phyloP scores from a whole-genome alignment of 2,888 invertebrate species.

The Lacanobia oleracea region DNA sequence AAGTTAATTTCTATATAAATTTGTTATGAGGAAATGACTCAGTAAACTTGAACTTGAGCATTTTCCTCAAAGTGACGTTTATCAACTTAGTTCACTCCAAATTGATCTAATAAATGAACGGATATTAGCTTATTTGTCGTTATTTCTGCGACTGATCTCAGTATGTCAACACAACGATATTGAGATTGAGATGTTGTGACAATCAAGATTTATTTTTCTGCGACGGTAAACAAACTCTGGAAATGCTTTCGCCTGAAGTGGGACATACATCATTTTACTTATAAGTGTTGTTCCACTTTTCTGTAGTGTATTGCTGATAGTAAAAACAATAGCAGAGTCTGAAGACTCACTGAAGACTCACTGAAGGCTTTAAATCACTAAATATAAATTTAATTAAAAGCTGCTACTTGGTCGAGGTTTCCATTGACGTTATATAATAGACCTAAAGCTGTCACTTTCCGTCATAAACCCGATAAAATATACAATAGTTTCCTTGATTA shows the following conservation, averaged over 20 bases:
- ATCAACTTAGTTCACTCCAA: conserved; percentile 10
- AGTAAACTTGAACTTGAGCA: conserved; percentile 17
- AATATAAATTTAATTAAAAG: background rate
- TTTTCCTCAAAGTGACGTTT: conserved; percentile 27
- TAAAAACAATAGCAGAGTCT: conserved; percentile 1
- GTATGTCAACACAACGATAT: conserved; percentile 14
- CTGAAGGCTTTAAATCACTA: too few relatives aligned
- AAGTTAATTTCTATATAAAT: conserved; percentile 26
- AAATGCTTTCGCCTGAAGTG: conserved; percentile 10
- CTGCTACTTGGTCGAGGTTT: background rate
- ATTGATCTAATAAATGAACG: conserved; percentile 34
- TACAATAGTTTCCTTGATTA: background rate
- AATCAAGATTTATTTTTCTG: conserved; percentile 41
- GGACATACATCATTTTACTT: conserved; percentile 20
- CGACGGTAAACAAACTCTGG: conserved; percentile 21
- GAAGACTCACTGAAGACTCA: too few relatives aligned
- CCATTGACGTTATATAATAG: background rate
- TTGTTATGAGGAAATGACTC: conserved; percentile 34
- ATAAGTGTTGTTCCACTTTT: conserved; percentile 25
- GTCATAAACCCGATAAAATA: background rate
- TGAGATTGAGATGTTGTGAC: conserved; percentile 25
- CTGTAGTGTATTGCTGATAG: background rate
- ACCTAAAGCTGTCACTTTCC: background rate
- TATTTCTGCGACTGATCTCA: conserved; percentile 33
- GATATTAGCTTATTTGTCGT: conserved; percentile 37